phyloP scores from a whole-genome alignment of 2,888 invertebrate species.

The Conomelus anceps region DNA sequence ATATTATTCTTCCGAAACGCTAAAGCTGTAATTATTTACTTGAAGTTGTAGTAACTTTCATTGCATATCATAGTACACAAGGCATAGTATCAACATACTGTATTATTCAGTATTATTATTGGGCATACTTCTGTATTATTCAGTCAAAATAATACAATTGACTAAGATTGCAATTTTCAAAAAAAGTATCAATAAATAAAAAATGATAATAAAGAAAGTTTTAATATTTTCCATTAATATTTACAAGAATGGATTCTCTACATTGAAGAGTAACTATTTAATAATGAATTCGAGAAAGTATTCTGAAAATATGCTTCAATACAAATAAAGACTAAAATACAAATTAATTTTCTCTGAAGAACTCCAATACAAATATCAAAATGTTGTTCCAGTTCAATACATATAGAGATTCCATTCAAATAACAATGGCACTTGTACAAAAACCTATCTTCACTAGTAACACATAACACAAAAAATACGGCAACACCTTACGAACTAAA shows the following conservation, averaged over 20 bases:
- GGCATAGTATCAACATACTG: too few species aligned
- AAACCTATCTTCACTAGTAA: background rate
- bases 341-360: background rate
- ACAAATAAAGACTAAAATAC: background rate
- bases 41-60: too few species aligned
- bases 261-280: background rate
- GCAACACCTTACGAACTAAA: background rate
- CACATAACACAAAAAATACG: background rate
- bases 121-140: too few species aligned
- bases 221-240: background rate
- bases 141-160: too few species aligned
- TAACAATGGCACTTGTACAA: background rate
- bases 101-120: too few species aligned
- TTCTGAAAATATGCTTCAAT: background rate
- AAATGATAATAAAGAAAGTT: background rate
- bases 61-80: too few species aligned
- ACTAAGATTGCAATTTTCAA: too few species aligned
- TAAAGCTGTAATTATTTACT: too few species aligned
- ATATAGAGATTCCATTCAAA: background rate
- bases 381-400: background rate
- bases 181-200: too few species aligned
- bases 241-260: background rate
- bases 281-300: background rate
- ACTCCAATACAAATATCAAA: background rate
- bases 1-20: too few species aligned